Base-by-base conservation (phyloP, 2,888 invertebrate species). In the Mallateleia sp. region DNA sequence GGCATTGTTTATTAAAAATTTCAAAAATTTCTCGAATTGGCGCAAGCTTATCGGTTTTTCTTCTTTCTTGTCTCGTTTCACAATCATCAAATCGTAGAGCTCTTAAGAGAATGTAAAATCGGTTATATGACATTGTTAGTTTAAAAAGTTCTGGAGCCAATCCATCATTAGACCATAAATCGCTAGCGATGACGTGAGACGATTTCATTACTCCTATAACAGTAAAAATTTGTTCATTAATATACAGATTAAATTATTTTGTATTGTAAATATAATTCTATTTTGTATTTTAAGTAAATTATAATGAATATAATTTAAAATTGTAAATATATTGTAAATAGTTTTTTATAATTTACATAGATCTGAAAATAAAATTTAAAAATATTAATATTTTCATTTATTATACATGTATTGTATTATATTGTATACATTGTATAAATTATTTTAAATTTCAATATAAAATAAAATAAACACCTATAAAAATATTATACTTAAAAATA, bases 11-110 rank as follows among this genome's bases (percentile, higher is more conserved):
- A 4, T 45, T 45, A 14, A 45, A 45, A 45, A 4, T 14, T 11
- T 45, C 45, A 45, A 45, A 45, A 11, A 45, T n/a, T n/a, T 45
- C 45, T 45, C 45, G 4, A 45, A 45, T 45, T 4, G 45, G 15
- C 4, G 45, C 45, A 7, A 45, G 11, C n/a, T 45, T 45, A 67
- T 85, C 91, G n/a, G n/a, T n/a, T n/a, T n/a, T n/a, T n/a, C n/a
- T n/a, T n/a, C 58, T 32, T 34, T 34, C 34, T 32, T 32, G 18
- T 11, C 34, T 58, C 5, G 58, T 58, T 3, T 58, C 15, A 58
- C n/a, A 3, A 20, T 58, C 58, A 20, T 58, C 18, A 34, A 58
- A 58, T 32, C 58, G 32, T 18, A 58, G 32, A 18, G 58, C 58
- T 18, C 58, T 58, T n/a, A 58, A 18, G 5, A 34, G 20, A 15